phyloP scores from a whole-genome alignment of 35 echinoderm and acorn worm species.

The Heliocidaris erythrogramma region DNA sequence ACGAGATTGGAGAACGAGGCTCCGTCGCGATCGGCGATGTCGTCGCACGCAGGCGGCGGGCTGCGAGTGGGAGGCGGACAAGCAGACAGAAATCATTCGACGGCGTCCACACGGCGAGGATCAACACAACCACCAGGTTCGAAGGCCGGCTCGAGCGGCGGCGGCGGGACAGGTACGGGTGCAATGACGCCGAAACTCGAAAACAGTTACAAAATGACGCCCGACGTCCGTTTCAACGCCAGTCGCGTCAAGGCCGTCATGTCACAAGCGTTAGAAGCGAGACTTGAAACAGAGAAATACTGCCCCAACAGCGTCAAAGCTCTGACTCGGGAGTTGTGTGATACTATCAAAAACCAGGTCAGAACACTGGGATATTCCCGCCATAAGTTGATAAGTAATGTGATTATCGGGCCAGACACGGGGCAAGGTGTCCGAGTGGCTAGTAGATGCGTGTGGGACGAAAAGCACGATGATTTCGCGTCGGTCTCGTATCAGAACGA shows the following conservation, averaged over 20 bases:
- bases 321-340: slow-evolving; percentile 46
- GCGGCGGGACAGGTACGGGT: not conserved
- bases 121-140: not conserved
- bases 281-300: slow-evolving; percentile 27
- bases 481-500: slow-evolving; percentile 49
- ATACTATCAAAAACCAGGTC: slow-evolving; percentile 45
- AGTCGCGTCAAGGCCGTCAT: slow-evolving; percentile 21
- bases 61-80: not conserved
- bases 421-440: slow-evolving; percentile 53
- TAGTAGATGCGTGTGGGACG: slow-evolving; percentile 64
- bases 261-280: not conserved
- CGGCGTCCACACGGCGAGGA: not conserved
- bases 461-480: slow-evolving; percentile 45
- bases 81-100: not conserved
- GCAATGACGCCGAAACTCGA: not conserved
- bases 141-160: not conserved
- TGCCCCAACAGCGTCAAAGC: not conserved
- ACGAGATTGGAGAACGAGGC: not conserved
- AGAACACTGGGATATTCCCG: slow-evolving; percentile 56
- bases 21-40: not conserved
- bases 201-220: slow-evolving; percentile 66
- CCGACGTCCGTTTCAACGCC: slow-evolving; percentile 12
- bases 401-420: slow-evolving; percentile 42
- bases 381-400: slow-evolving; percentile 61
- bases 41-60: not conserved